Percentiles rank a stretch among this genome's conserved stretches.
phyloP scores from a whole-genome alignment of 2,113 vertebrate genomes.

The Dascyllus trimaculatus region DNA sequence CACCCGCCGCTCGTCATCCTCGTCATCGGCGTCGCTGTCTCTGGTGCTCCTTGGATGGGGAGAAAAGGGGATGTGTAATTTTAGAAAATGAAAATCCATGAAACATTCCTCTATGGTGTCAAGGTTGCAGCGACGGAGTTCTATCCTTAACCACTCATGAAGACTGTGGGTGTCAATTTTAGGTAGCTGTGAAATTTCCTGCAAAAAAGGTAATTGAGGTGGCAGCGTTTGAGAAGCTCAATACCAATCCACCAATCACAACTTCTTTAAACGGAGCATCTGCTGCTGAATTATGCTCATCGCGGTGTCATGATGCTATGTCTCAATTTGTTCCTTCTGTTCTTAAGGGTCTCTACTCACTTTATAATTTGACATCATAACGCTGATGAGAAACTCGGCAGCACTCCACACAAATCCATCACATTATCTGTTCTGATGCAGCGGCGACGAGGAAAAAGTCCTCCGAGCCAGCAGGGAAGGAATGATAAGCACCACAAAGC shows the following conservation, averaged over 20 bases:
- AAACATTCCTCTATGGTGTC: not conserved
- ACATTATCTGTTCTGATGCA: constrained; percentile 37
- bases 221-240: not conserved
- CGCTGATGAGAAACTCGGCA: constrained; percentile 41
- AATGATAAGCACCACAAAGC: constrained; percentile 54
- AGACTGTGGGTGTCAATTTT: too few species aligned
- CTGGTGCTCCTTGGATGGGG: constrained; percentile 85
- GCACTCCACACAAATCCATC: constrained; percentile 37
- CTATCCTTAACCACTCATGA: too few species aligned
- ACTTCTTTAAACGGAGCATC: constrained; percentile 29
- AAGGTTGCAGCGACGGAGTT: too few species aligned
- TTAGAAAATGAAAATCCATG: not conserved
- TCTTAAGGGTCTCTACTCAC: constrained; percentile 39
- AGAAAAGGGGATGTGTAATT: not conserved
- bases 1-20: constrained; percentile 89
- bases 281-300: constrained; percentile 21
- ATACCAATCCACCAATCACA: constrained; percentile 27
- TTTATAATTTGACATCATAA: constrained; percentile 55
- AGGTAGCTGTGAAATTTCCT: too few species aligned
- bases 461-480: constrained; percentile 16
- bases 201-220: too few species aligned
- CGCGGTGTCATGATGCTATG: constrained; percentile 1
- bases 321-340: constrained; percentile 51
- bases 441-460: constrained; percentile 17
- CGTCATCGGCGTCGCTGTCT: constrained; percentile 93